These are phyloP conservation scores for Pediacus dermestoides DNA, from an alignment of 2,888 invertebrate species.

Conservation along the genomic window DNA sequence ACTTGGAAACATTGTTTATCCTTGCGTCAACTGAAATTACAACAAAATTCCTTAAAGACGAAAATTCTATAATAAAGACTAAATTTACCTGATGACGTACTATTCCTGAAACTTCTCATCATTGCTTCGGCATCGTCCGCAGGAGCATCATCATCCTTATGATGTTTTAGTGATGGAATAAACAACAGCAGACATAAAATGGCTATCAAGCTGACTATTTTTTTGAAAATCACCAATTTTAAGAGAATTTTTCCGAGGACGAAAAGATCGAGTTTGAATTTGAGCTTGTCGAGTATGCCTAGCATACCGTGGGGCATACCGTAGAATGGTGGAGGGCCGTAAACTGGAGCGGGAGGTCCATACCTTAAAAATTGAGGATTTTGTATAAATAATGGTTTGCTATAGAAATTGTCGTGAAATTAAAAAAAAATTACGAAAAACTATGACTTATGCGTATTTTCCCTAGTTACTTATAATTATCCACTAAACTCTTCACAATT, in stretches of 20 bases:
- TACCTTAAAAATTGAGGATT: slow-evolving; percentile 16
- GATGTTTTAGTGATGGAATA: slow-evolving; percentile 56
- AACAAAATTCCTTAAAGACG: neutral
- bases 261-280: slow-evolving; percentile 66
- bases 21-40: slow-evolving; percentile 10
- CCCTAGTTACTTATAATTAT: slow-evolving; percentile 1
- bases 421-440: slow-evolving; percentile 10
- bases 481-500: slow-evolving; percentile 3
- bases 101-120: slow-evolving; percentile 5
- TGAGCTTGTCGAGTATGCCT: slow-evolving; percentile 63
- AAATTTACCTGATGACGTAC: too few relatives aligned
- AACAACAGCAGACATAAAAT: slow-evolving; percentile 72
- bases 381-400: slow-evolving; percentile 1
- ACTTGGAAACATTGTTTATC: slow-evolving; percentile 7
- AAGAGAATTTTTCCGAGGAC: slow-evolving; percentile 71
- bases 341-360: slow-evolving; percentile 30
- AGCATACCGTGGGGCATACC: slow-evolving; percentile 58
- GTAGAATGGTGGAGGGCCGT: slow-evolving; percentile 44
- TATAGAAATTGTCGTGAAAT: neutral
- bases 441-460: too few relatives aligned
- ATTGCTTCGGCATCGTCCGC: neutral
- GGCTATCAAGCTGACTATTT: slow-evolving; percentile 75
- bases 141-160: slow-evolving; percentile 25
- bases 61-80: neutral
- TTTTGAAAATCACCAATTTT: slow-evolving; percentile 75